Base-by-base conservation (phyloP, 1,140 invertebrate genomes). In the Drosophila mayri region DNA sequence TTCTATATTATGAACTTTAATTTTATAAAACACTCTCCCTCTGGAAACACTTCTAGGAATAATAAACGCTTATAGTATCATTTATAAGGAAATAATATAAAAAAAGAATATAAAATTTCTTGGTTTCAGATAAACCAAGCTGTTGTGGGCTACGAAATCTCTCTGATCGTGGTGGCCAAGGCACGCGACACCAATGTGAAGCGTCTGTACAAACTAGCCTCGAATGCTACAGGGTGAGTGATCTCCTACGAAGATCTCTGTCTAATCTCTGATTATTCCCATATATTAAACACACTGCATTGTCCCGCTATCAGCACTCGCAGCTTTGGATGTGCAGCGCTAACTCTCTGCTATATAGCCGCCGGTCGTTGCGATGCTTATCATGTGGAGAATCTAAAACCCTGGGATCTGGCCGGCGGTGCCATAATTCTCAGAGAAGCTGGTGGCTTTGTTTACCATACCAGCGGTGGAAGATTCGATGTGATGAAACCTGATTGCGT, bases 331-430 rank as follows among this genome's bases (percentile, higher is more conserved):
- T 96, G 95, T 60, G 96, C 96, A 22, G 96, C 96, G 3, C 84
- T 97, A 30, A 95, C 96, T 16, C 92, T 97, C 71, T 96, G 95
- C 77, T 95, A 95, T 54, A 95, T 97, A 12, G 96, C 97, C n/a
- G 94, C 93, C 76, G 97, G 96, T 22, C 91, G 93, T 72, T 93
- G 94, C 11, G 96, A 98, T 92, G 95, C 94, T 7, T 97, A 96
- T 93, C 95, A 95, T 64, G 95, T 97, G 70, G 96, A 95, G 85
- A 93, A 95, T 47, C 92, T 96, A 44, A 94, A 95, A 32, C 93
- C 94, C 25, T 96, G 96, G 95, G 95, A 96, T 86, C 94, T 95
- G 30, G 95, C 95, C 20, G 96, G 95, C 4, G 96, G 94, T n/a
- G 94, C 93, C 70, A 70, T 97, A 25, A 96, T 97, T 61, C 94